Evolutionary conservation across 2,797 vertebrate species (phyloP).

Genomic region (Alauda arvensis): DNA sequence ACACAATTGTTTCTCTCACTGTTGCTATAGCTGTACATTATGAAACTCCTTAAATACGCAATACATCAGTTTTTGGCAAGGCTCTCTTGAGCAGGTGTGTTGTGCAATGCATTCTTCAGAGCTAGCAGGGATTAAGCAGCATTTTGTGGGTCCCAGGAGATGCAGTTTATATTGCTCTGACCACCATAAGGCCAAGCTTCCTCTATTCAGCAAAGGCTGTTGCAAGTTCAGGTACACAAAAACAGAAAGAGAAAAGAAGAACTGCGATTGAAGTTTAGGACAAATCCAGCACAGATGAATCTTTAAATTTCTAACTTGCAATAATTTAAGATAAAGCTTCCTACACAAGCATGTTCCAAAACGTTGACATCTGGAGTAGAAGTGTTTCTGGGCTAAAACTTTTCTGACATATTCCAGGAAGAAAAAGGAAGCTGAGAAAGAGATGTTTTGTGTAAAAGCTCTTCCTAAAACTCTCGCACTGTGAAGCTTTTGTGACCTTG

Average conservation of each 20-base stretch:
- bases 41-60: background rate
- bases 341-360: background rate
- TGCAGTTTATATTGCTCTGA: background rate
- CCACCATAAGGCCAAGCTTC: background rate
- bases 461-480: background rate
- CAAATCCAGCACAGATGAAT: background rate
- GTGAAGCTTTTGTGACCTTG: background rate
- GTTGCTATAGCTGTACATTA: conserved; percentile 20
- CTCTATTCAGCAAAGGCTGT: background rate
- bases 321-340: background rate
- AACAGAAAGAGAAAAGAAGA: background rate
- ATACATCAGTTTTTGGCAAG: background rate
- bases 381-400: background rate
- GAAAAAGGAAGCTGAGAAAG: background rate
- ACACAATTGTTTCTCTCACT: background rate
- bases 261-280: background rate
- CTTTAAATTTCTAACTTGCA: background rate
- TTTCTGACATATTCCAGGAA: background rate
- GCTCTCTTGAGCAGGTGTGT: background rate
- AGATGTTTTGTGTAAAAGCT: background rate
- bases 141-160: background rate
- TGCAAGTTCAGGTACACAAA: background rate
- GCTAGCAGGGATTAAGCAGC: background rate
- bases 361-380: background rate
- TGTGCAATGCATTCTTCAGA: background rate